phyloP scores from a whole-genome alignment of 2,797 vertebrate genomes.

The Melanotaenia nigrans region DNA sequence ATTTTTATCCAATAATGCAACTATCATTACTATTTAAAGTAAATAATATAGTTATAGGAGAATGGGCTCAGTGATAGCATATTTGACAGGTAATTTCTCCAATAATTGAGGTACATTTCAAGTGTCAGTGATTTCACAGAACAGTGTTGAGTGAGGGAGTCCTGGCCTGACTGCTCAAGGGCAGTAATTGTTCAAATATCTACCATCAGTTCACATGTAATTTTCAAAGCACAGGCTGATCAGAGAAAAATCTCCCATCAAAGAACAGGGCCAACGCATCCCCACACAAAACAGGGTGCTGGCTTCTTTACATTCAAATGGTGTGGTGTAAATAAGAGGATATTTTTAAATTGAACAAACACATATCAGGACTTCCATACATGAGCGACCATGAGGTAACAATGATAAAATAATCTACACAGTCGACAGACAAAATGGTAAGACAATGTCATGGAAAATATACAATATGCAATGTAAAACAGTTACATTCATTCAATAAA shows the following conservation, averaged over 20 bases:
- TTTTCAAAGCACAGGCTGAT: constrained; percentile 58
- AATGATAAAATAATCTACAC: constrained; percentile 61
- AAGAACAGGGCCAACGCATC: constrained; percentile 45
- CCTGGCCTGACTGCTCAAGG: constrained; percentile 41
- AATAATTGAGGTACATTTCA: constrained; percentile 77
- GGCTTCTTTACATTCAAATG: constrained; percentile 77
- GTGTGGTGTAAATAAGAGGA: constrained; percentile 56
- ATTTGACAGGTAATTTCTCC: constrained; percentile 55
- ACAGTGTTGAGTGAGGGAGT: constrained; percentile 51
- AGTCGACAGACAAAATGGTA: constrained; percentile 72
- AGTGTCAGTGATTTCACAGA: constrained; percentile 73
- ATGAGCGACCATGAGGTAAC: constrained; percentile 64
- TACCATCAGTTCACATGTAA: constrained; percentile 59
- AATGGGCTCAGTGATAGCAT: constrained; percentile 71
- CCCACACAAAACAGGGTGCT: constrained; percentile 52
- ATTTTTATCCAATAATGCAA: constrained; percentile 21
- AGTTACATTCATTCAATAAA: constrained; percentile 71
- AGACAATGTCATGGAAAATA: constrained; percentile 67
- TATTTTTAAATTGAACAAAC: constrained; percentile 53
- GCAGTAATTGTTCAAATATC: constrained; percentile 58
- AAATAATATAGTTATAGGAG: constrained; percentile 25
- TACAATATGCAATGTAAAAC: constrained; percentile 71
- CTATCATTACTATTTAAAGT: constrained; percentile 28
- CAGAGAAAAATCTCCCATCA: constrained; percentile 59
- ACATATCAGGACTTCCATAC: constrained; percentile 67